Evolutionary conservation across 1,140 invertebrate species (phyloP).

Genomic region (Archivesica marissinica): DNA sequence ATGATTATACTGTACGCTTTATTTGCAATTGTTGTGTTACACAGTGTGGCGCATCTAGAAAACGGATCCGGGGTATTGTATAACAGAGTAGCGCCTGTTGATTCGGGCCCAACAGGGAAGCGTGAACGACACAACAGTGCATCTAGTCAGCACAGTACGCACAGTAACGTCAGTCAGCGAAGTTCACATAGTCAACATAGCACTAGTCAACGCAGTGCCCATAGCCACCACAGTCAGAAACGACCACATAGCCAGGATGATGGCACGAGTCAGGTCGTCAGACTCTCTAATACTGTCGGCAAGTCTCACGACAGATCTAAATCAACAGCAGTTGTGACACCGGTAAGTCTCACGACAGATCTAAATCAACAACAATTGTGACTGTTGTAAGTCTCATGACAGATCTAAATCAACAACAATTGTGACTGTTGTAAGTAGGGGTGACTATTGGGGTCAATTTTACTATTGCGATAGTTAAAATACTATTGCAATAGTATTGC

Average conservation of each 20-base stretch:
- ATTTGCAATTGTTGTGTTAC: no score
- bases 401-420: no score
- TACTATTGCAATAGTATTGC: no score
- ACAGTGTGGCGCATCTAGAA: background rate
- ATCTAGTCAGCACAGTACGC: slow-evolving; percentile 62
- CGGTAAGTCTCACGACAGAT: background rate
- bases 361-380: no score
- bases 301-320: background rate
- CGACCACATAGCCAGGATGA: background rate
- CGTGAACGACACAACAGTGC: slow-evolving; percentile 49
- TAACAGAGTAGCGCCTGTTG: background rate
- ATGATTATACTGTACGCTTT: no score
- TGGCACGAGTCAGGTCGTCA: background rate
- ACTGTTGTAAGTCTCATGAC: no score
- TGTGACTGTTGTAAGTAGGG: no score
- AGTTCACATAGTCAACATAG: slow-evolving; percentile 23
- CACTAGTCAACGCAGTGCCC: background rate
- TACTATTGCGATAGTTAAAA: no score
- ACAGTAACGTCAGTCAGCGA: slow-evolving; percentile 40
- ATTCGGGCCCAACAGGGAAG: background rate
- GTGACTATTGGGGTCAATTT: no score
- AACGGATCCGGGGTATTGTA: background rate
- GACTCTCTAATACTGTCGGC: background rate
- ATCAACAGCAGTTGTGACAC: slow-evolving; percentile 10
- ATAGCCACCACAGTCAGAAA: slow-evolving; percentile 5